These are phyloP conservation scores for Ptychodera flava DNA, from an alignment of 35 echinoderm and acorn worm genomes.

Conservation along the genomic window DNA sequence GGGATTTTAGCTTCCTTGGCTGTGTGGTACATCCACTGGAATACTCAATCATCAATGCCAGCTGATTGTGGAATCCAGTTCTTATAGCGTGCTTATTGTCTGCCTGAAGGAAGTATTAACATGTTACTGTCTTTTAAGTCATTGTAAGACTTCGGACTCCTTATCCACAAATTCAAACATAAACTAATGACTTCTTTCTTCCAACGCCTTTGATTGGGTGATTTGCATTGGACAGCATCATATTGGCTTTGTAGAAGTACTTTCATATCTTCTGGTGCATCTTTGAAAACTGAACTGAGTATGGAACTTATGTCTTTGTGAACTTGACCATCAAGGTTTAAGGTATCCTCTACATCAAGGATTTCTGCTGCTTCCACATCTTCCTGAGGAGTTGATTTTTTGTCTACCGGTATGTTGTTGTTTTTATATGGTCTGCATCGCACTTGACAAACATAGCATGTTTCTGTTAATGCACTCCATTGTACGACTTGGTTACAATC, in stretches of 20 bases:
- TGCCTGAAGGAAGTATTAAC: constrained; percentile 24
- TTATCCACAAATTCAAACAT: constrained; percentile 14
- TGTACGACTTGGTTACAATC: no score
- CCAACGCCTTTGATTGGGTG: neutral
- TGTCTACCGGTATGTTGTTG: no score
- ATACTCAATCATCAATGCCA: no score
- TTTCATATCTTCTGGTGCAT: constrained; percentile 26
- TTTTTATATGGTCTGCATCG: no score
- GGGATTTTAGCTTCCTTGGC: neutral
- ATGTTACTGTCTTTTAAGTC: constrained; percentile 11
- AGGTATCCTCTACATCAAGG: no score
- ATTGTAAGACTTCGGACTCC: constrained; percentile 18
- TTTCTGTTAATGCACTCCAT: no score
- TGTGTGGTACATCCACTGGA: neutral
- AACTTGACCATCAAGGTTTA: neutral
- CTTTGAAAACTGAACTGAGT: neutral
- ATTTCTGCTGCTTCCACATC: no score
- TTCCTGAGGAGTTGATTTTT: no score
- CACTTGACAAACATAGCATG: no score
- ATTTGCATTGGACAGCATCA: neutral
- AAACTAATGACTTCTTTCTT: constrained; percentile 14
- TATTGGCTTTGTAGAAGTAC: constrained; percentile 6
- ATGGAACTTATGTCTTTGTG: neutral
- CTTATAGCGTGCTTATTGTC: no score
- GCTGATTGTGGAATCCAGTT: no score